Evolutionary conservation across 2,113 vertebrate species (phyloP), one percentile per base, ranked within the genome.

Genomic region (Herpailurus yagouaroundi): DNA sequence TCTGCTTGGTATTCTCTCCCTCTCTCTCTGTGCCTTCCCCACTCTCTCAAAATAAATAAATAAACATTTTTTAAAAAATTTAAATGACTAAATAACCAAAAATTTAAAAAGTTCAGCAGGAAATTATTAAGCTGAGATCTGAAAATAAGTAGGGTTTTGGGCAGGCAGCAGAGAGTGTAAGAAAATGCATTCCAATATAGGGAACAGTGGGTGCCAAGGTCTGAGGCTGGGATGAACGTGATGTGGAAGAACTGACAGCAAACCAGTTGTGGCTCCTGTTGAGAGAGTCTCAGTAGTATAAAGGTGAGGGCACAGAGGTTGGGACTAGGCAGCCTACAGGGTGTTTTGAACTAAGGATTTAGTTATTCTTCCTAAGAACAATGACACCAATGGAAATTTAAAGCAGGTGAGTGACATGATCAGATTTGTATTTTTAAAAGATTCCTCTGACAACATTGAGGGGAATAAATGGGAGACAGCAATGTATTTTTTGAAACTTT

Each of bases 361-460:
- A 21, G 3, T 8, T 41, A 29, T 90, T 77, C 66, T 16, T 60
- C 23, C 33, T 69, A 68, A 91, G 81, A 76, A 55, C 12, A 92
- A 12, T 41, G 74, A 23, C 63, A 97, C 16, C 45, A 87, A 57
- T 23, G n/a, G 87, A 79, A 82, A 10, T 55, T 71, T 83, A 91
- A 96, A 83, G 18, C 13, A 79, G 29, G 68, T 84, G 15, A 89
- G 18, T 38, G 81, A 68, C 11, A 29, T 71, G 19, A 95, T 45
- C 15, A 91, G 50, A 91, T 93, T 48, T 64, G 10, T 25, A 89
- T 64, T 93, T 82, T 94, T 82, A 50, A 82, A 97, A 76, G 29
- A 57, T 86, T 82, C 63, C 10, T 86, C 84, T 76, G 4, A 89
- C 18, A 63, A 29, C 7, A 55, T 5, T 57, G 14, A 45, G 18